These are phyloP conservation scores for Cassiopea andromeda DNA, from an alignment of 30 jellyfish, hydroid and myxozoan species.

Conservation along the genomic window DNA sequence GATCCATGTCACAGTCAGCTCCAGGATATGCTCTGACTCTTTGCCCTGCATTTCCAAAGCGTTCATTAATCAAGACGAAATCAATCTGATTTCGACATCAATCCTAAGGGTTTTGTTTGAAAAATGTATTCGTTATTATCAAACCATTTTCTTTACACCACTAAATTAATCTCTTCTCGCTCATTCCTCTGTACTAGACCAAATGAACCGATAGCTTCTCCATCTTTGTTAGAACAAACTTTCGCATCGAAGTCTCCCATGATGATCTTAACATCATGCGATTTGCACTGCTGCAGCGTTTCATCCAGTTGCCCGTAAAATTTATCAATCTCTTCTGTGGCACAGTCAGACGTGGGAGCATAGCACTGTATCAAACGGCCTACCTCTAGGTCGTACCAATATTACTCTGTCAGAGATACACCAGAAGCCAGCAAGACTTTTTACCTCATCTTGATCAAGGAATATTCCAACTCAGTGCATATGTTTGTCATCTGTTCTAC, in stretches of 20 bases:
- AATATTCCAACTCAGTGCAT: slow-evolving; percentile 29
- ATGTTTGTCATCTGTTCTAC: slow-evolving; percentile 2
- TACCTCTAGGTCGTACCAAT: not conserved
- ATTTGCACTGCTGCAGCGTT: not conserved
- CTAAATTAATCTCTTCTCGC: not conserved
- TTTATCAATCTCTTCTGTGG: not conserved
- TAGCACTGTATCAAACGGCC: not conserved
- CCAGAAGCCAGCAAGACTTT: not conserved
- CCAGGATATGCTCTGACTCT: slow-evolving; percentile 7
- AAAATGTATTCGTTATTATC: not conserved
- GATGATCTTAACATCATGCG: not conserved
- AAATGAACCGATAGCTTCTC: not conserved
- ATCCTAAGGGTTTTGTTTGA: slow-evolving; percentile 24
- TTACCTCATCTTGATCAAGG: slow-evolving; percentile 21
- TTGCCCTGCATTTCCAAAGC: slow-evolving; percentile 13
- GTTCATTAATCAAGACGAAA: not conserved
- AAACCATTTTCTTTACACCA: not conserved
- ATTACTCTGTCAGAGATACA: not conserved
- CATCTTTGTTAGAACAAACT: not conserved
- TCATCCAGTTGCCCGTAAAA: not conserved
- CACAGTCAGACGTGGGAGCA: not conserved
- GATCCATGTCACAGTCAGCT: slow-evolving; percentile 19
- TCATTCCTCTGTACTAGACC: not conserved
- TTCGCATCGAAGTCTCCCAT: not conserved
- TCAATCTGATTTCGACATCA: slow-evolving; percentile 36